Evolutionary conservation across 2,888 invertebrate species (phyloP), one percentile per base, ranked within the genome.

Genomic region (Diaperis boleti): DNA sequence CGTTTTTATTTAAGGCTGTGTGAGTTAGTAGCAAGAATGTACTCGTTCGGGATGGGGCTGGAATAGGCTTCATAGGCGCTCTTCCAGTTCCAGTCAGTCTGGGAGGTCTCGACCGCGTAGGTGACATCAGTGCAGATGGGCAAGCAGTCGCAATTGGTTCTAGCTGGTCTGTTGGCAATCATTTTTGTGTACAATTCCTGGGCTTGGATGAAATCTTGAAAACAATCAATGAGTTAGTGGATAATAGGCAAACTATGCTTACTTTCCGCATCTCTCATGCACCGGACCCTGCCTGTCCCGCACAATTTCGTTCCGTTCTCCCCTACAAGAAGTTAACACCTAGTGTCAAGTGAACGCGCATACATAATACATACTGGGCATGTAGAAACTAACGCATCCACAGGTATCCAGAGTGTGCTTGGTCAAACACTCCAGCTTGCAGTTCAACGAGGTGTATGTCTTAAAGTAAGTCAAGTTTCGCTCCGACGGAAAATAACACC

Each of bases 361-460:
- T 61, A 22, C 41, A 26, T 11, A 33, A n/a, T 33, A 8, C n/a
- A n/a, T 22, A 82, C 83, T 73, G 45, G 89, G 89, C 88, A 90
- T 88, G 49, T 87, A 88, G 70, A 88, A 89, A 73, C 86, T 85
- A 6, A 78, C 76, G 59, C 79, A 79, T 33, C 72, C 73, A 59
- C 79, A 79, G 7, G 52, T 78, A 1, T 79, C 74, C 44, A 85
- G 76, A 0, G 90, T 90, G 66, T 85, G 89, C 78, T 90, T 89
- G 1, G 89, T 84, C 55, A 89, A 78, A 69, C 90, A 91, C 77
- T 90, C 91, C 75, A n/a, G n/a, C n/a, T n/a, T n/a, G n/a, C n/a
- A n/a, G n/a, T n/a, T n/a, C n/a, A n/a, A n/a, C n/a, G n/a, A n/a
- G n/a, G n/a, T n/a, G n/a, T n/a, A n/a, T n/a, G n/a, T n/a, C n/a